These are phyloP conservation scores for Phthorimaea operculella DNA, from an alignment of 1,140 invertebrate species.

Conservation along the genomic window DNA sequence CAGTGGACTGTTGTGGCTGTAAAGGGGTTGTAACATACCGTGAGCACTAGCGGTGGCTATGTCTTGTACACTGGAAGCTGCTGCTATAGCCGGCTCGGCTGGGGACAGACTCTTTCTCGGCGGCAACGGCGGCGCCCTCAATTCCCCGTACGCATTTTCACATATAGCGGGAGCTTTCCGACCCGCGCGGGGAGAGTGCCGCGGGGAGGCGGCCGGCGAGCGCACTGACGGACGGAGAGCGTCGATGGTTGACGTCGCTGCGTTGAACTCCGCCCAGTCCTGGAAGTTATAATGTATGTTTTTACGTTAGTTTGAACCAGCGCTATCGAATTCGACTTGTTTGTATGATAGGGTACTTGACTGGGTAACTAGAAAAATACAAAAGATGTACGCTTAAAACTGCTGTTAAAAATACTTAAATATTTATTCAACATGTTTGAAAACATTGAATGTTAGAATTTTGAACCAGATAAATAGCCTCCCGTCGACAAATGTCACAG, in stretches of 20 bases:
- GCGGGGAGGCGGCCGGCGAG: conserved; percentile 45
- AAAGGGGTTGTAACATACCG: conserved; percentile 22
- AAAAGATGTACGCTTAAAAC: too few relatives aligned
- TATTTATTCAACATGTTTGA: too few relatives aligned
- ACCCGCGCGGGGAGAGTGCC: conserved; percentile 48
- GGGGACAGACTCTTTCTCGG: conserved; percentile 60
- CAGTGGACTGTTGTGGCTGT: too few relatives aligned
- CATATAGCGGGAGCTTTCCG: conserved; percentile 28
- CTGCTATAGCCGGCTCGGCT: conserved; percentile 36
- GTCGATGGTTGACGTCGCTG: conserved; percentile 70
- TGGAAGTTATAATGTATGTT: conserved; percentile 19
- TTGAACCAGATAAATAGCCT: too few relatives aligned
- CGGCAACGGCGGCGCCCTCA: conserved; percentile 57
- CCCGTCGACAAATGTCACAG: too few relatives aligned
- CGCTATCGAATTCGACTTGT: too few relatives aligned
- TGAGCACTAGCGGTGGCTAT: conserved; percentile 36
- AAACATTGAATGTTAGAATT: too few relatives aligned
- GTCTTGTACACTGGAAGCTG: conserved; percentile 49
- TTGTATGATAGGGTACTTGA: too few relatives aligned
- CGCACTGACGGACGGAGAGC: conserved; percentile 55
- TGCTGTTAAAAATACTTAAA: too few relatives aligned
- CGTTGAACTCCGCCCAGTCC: conserved; percentile 72
- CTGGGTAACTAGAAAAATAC: too few relatives aligned
- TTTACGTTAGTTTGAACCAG: too few relatives aligned
- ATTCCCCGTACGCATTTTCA: conserved; percentile 62